Percentiles rank a stretch among this genome's conserved stretches.
Conservation (phyloP, 2,113 vertebrate species). For the Cynocephalus volans region DNA sequence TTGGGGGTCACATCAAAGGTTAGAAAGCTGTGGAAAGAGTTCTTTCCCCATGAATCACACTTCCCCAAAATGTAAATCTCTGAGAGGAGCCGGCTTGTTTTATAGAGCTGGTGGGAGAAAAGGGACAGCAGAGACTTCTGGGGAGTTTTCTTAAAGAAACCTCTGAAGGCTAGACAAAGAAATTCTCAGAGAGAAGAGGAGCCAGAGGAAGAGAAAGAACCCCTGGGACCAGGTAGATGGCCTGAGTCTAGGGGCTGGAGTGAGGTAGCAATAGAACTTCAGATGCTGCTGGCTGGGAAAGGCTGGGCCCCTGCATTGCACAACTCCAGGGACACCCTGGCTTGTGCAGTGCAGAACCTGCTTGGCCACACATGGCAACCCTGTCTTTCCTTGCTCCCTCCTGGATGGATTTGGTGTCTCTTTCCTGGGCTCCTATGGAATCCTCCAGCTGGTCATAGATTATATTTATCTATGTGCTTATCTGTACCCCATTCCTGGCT, state of each 20-base stretch:
- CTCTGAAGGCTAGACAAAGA: constrained; percentile 70
- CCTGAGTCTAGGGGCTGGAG: neutral
- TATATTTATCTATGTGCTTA: neutral
- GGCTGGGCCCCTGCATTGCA: neutral
- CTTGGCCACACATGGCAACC: neutral
- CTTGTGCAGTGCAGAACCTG: neutral
- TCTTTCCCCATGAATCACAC: constrained; percentile 82
- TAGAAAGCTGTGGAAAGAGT: constrained; percentile 84
- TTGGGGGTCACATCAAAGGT: constrained; percentile 85
- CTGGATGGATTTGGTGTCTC: neutral
- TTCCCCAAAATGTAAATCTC: constrained; percentile 80
- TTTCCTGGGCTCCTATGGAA: neutral
- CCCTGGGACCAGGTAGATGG: neutral
- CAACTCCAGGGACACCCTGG: neutral
- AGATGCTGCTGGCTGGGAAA: neutral
- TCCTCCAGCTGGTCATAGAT: neutral
- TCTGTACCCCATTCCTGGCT: neutral
- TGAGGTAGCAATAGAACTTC: neutral
- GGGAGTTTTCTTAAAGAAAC: constrained; percentile 56
- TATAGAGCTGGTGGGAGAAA: constrained; percentile 67
- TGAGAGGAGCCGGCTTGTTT: constrained; percentile 68
- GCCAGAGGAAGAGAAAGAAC: constrained; percentile 13
- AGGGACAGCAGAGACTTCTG: constrained; percentile 14
- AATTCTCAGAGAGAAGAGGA: constrained; percentile 54
- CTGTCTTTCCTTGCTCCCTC: neutral